Evolutionary conservation across 2,888 invertebrate genomes (phyloP), one percentile per base, ranked within the genome.

Genomic region (Polydrusus tereticollis): DNA sequence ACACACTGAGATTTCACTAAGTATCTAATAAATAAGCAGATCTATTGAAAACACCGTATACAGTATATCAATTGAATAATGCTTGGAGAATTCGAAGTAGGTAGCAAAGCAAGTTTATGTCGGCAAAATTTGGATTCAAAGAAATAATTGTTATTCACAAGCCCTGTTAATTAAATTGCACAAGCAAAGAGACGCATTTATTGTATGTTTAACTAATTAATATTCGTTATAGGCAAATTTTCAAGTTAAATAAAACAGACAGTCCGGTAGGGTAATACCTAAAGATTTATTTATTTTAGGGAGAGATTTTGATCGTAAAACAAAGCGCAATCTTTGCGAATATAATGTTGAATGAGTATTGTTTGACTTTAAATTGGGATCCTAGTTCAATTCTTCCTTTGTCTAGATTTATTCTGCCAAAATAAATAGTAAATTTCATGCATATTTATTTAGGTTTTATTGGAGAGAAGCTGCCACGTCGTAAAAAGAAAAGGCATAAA

Each of bases 271-370:
- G 29, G 52, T 55, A 55, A 55, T 55, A 55, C 29, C 52, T 7
- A 55, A 55, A 29, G 52, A 55, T 29, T 55, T 55, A 55, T 55
- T 55, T 55, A 29, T 55, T 14, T 26, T 18, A 29, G 52, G 29
- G 29, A 55, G 52, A 55, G 52, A 55, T 55, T 55, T 55, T 55
- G 29, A 29, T 55, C 29, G 52, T 55, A 55, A 55, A 55, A 55
- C 52, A 55, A 55, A 55, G 52, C 52, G 52, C 52, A 55, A 55
- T 55, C 52, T 55, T 55, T 16, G 52, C 29, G 29, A 55, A 55
- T 55, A 29, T 52, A 55, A 55, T 55, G 29, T 33, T 55, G 52
- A 16, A 29, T 29, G 29, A 55, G 52, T 14, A 29, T 18, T 55
- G 18, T 55, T 55, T 55, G 52, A 52, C 16, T 52, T 52, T n/a